Percentiles rank a stretch among this genome's conserved stretches.
These are phyloP conservation scores for Uromys caudimaculatus DNA, from an alignment of 2,797 vertebrate species.

Conservation along the genomic window DNA sequence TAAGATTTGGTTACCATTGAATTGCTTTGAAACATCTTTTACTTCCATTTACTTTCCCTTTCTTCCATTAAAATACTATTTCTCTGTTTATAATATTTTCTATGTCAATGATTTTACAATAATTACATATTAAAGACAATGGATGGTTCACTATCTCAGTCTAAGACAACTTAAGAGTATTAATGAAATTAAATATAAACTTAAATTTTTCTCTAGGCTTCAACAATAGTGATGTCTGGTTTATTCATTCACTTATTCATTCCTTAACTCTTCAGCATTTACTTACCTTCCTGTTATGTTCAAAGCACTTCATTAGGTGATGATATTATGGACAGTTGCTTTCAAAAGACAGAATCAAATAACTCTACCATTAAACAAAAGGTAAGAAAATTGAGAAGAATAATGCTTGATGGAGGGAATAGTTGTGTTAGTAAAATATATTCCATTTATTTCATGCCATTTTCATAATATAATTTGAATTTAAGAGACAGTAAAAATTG, in stretches of 20 bases:
- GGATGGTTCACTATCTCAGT: not conserved
- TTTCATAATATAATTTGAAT: slow-evolving; percentile 34
- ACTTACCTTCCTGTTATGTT: not conserved
- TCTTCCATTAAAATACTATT: not conserved
- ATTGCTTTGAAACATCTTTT: not conserved
- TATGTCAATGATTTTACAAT: not conserved
- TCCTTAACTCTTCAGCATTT: not conserved
- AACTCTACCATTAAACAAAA: not conserved
- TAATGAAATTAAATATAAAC: slow-evolving; percentile 40
- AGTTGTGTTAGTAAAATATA: slow-evolving; percentile 19
- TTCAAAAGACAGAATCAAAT: not conserved
- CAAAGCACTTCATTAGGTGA: not conserved
- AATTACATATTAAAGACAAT: not conserved
- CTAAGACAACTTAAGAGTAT: not conserved
- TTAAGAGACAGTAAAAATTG: not conserved
- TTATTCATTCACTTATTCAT: slow-evolving; percentile 1
- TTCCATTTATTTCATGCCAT: not conserved
- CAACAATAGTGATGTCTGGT: not conserved
- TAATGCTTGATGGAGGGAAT: not conserved
- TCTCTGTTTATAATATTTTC: slow-evolving; percentile 22
- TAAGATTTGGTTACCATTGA: not conserved
- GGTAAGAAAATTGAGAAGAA: not conserved
- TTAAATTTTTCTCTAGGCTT: slow-evolving; percentile 8
- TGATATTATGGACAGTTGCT: not conserved
- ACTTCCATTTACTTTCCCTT: not conserved